These are phyloP conservation scores for Archocentrus centrarchus DNA, from an alignment of 2,113 vertebrate genomes.

Conservation along the genomic window DNA sequence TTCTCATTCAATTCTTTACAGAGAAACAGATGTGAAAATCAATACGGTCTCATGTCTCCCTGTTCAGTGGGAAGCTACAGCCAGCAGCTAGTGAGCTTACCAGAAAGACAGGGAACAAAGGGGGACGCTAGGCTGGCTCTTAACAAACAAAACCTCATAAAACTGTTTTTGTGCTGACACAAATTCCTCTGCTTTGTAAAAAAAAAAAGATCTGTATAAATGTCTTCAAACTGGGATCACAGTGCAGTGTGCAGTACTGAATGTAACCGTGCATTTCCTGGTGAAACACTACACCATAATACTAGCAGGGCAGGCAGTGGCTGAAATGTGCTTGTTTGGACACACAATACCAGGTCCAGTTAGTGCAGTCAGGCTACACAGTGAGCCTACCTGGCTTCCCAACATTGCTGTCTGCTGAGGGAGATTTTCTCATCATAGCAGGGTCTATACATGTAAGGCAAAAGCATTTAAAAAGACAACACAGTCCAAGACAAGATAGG, in stretches of 20 bases:
- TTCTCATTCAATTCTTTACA: background rate
- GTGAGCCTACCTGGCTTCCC: slow-evolving; percentile 83
- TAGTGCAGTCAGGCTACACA: slow-evolving; percentile 56
- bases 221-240: background rate
- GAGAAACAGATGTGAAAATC: background rate
- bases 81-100: slow-evolving; percentile 5
- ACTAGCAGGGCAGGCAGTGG: slow-evolving; percentile 51
- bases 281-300: slow-evolving; percentile 5
- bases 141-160: background rate
- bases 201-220: background rate
- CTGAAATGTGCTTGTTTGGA: slow-evolving; percentile 28
- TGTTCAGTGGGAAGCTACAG: background rate
- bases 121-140: background rate
- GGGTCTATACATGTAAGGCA: slow-evolving; percentile 74
- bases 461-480: slow-evolving; percentile 40
- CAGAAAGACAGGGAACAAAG: background rate
- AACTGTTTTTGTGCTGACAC: background rate
- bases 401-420: slow-evolving; percentile 81
- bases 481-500: slow-evolving; percentile 24
- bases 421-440: slow-evolving; percentile 82
- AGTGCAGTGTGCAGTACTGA: slow-evolving; percentile 8
- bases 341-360: slow-evolving; percentile 45
- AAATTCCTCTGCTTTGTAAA: background rate
- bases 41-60: background rate
- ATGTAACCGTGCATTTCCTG: slow-evolving; percentile 1